phyloP scores from a whole-genome alignment of 2,797 vertebrate genomes.

The Tympanoctomys barrerae region DNA sequence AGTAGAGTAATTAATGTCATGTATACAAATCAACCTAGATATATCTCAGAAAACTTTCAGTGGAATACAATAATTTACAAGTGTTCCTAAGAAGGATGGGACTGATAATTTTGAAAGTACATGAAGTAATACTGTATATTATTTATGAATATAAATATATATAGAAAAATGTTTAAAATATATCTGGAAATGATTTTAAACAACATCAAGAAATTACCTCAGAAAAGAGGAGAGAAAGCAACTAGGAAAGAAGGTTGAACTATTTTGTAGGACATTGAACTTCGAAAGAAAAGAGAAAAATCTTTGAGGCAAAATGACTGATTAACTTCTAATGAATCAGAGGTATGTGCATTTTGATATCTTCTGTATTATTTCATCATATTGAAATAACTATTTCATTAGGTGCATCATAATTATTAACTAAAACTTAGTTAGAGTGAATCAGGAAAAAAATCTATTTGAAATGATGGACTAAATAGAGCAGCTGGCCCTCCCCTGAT shows the following conservation, averaged over 20 bases:
- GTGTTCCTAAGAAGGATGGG: not conserved
- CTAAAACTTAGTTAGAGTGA: not conserved
- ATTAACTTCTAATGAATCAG: conserved; percentile 15
- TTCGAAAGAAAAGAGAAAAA: not conserved
- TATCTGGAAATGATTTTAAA: not conserved
- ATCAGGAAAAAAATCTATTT: not conserved
- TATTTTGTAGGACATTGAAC: not conserved
- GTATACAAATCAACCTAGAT: not conserved
- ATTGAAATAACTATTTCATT: not conserved
- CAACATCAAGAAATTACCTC: not conserved
- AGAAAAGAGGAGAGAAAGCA: not conserved
- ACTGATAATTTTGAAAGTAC: not conserved
- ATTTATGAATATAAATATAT: not conserved
- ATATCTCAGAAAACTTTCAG: not conserved
- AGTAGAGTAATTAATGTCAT: conserved; percentile 27
- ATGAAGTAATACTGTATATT: not conserved
- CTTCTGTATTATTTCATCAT: not conserved
- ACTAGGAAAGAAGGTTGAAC: not conserved
- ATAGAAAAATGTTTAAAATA: conserved; percentile 29
- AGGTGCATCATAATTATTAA: not conserved
- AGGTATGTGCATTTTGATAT: not conserved
- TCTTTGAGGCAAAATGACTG: not conserved
- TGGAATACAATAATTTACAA: not conserved
- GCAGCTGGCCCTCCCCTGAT: not conserved
- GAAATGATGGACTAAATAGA: not conserved